Percentiles rank a stretch among this genome's conserved stretches.
phyloP scores from a whole-genome alignment of 1,140 invertebrate genomes.

The Coptotermes formosanus region DNA sequence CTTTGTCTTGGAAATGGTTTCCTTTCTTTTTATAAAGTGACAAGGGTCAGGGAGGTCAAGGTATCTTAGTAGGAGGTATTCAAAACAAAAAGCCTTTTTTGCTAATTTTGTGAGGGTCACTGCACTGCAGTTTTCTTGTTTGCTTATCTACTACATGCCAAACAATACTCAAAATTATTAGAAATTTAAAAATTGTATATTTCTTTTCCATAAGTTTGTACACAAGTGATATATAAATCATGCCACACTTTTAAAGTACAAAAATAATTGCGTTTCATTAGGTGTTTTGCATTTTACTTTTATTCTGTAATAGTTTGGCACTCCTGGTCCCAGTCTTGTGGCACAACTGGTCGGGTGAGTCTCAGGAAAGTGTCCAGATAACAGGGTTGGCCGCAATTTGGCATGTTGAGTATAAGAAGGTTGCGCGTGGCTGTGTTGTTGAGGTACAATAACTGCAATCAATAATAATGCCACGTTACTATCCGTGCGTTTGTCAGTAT shows the following conservation, averaged over 20 bases:
- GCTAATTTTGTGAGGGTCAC: too few species aligned
- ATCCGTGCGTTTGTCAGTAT: not conserved
- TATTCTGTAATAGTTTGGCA: conserved; percentile 10
- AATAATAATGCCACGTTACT: not conserved
- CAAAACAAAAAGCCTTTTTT: too few species aligned
- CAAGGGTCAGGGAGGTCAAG: too few species aligned
- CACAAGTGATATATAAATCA: not conserved
- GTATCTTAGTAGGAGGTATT: too few species aligned
- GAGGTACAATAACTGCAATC: conserved; percentile 24
- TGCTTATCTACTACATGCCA: not conserved
- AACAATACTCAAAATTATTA: not conserved
- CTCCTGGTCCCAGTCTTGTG: conserved; percentile 28
- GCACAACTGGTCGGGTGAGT: not conserved
- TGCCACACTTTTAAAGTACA: not conserved
- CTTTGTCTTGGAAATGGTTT: too few species aligned
- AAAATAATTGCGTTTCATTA: not conserved
- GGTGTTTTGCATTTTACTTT: not conserved
- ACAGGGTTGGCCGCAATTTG: conserved; percentile 26
- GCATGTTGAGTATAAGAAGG: conserved; percentile 22
- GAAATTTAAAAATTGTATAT: not conserved
- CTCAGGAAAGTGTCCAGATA: conserved; percentile 24
- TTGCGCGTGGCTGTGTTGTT: conserved; percentile 23
- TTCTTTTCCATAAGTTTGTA: not conserved
- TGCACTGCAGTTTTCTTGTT: not conserved
- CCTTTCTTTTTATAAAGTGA: too few species aligned